These are phyloP conservation scores for Chelidonichthys spinosus DNA, from an alignment of 2,797 vertebrate genomes.

Conservation along the genomic window DNA sequence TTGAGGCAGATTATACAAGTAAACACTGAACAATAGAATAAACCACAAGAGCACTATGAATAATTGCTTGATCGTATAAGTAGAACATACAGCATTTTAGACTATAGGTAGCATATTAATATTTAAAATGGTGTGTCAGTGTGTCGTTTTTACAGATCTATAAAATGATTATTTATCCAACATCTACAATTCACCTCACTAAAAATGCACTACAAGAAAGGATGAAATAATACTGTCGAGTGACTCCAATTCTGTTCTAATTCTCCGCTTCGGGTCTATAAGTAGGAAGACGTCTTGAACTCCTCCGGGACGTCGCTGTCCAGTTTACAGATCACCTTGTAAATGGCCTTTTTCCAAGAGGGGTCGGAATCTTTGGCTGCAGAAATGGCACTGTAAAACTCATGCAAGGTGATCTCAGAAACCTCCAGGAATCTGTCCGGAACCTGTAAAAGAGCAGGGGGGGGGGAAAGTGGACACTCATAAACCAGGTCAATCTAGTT, in stretches of 20 bases:
- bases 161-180: slow-evolving; percentile 57
- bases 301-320: slow-evolving; percentile 94
- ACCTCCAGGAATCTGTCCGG: slow-evolving; percentile 94
- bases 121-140: slow-evolving; percentile 29
- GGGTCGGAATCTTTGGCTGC: slow-evolving; percentile 92
- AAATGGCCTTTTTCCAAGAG: slow-evolving; percentile 99
- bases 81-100: slow-evolving; percentile 56
- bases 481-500: slow-evolving; percentile 15
- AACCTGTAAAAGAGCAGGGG: slow-evolving; percentile 82
- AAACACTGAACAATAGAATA: slow-evolving; percentile 62
- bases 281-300: slow-evolving; percentile 90
- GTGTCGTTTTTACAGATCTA: slow-evolving; percentile 55
- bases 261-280: slow-evolving; percentile 74
- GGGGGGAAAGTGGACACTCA: background rate
- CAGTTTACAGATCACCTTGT: slow-evolving; percentile 98
- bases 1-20: slow-evolving; percentile 56
- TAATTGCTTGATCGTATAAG: slow-evolving; percentile 37
- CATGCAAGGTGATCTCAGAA: slow-evolving; percentile 91
- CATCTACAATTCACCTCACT: slow-evolving; percentile 71
- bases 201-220: slow-evolving; percentile 72
- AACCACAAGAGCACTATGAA: slow-evolving; percentile 51
- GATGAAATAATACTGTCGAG: slow-evolving; percentile 51
- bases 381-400: slow-evolving; percentile 93
- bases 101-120: slow-evolving; percentile 28
- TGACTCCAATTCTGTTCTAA: slow-evolving; percentile 26